Evolutionary conservation across 2,113 vertebrate species (phyloP), one percentile per base, ranked within the genome.

Genomic region (Sebastes schlegelii): DNA sequence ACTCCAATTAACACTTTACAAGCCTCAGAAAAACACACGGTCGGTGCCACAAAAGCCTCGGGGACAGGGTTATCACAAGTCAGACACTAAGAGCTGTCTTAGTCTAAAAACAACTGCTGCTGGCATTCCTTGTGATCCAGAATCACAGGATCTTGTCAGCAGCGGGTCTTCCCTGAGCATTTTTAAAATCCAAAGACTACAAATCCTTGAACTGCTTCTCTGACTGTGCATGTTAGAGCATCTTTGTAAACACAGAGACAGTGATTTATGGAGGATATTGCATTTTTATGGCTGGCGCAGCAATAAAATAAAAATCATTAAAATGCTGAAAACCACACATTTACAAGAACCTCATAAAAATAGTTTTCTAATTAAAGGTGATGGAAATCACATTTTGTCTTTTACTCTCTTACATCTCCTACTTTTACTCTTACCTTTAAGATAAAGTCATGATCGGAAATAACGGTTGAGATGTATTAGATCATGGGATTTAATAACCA

Each of bases 1-100:
- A 23, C 87, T 80, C 89, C 85, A 92, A 92, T 93, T 90, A 94
- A 84, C 79, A 86, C 61, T 52, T 63, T n/a, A 68, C 61, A 69
- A 17, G 68, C 40, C 65, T 79, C 82, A 77, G 77, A 91, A 66
- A 90, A 88, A 93, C 86, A 91, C 80, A 62, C 8, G 0, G 62
- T 17, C 8, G 0, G 62, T 17, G 49, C 70, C 45, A 23, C 23
- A 1, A 69, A 34, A 64, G 68, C 87, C 84, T 78, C 7, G 0
- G 83, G 80, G 86, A 88, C 26, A 0, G 6, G 60, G 81, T 83
- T 78, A 82, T 76, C 76, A 67, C 71, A 65, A 85, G 82, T 84
- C 80, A 62, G 5, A 68, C 48, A 9, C 58, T 3, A 3, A 48
- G 34, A 82, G 76, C 13, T 2, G 48, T 58, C 70, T 57, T 13